Percentiles rank a stretch among this genome's conserved stretches.
These are phyloP conservation scores for Paraescarpia echinospica DNA, from an alignment of 1,140 invertebrate genomes.

Conservation along the genomic window DNA sequence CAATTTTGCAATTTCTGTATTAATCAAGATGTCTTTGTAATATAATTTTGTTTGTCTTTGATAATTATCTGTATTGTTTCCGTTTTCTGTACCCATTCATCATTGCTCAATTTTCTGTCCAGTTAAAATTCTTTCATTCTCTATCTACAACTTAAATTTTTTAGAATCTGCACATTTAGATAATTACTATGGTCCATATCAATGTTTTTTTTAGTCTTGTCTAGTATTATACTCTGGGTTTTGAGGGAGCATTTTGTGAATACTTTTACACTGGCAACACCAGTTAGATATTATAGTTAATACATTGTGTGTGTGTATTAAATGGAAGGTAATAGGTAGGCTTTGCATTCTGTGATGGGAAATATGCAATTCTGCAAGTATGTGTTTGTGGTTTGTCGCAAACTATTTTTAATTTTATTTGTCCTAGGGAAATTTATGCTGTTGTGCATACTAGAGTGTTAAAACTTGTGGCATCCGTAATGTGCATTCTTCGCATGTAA, in stretches of 20 bases:
- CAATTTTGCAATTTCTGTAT: too few species aligned
- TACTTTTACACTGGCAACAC: not conserved
- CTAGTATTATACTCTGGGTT: not conserved
- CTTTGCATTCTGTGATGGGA: not conserved
- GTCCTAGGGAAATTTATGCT: not conserved
- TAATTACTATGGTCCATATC: not conserved
- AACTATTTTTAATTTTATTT: not conserved
- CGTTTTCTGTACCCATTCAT: too few species aligned
- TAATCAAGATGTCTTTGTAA: too few species aligned
- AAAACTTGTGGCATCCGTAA: not conserved
- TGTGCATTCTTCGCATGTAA: not conserved
- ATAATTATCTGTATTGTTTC: too few species aligned
- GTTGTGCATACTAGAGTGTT: not conserved
- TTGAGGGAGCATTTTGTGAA: not conserved
- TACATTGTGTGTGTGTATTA: not conserved
- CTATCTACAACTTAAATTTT: too few species aligned
- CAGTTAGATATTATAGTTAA: not conserved
- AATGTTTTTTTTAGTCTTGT: not conserved
- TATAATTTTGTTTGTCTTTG: too few species aligned
- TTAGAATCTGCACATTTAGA: too few species aligned
- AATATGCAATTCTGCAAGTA: not conserved
- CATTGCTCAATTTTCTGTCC: too few species aligned
- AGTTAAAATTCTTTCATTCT: too few species aligned
- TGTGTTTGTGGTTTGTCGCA: not conserved
- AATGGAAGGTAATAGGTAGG: not conserved